Conservation (phyloP, 2,797 vertebrate genomes). For the Melanotaenia pygmaea region DNA sequence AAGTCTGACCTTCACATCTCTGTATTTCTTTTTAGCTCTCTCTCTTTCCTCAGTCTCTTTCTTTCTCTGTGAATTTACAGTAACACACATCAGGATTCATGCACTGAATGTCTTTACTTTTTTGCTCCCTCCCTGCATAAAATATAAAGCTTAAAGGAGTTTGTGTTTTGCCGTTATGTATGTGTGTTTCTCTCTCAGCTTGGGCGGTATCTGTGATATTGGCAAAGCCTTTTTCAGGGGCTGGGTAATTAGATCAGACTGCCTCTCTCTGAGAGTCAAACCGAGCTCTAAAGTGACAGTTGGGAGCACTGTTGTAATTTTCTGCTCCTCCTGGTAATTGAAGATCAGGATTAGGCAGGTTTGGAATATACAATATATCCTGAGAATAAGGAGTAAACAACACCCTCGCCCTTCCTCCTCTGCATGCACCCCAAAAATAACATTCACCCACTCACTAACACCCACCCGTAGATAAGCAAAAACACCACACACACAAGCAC, state of each 20-base stretch:
- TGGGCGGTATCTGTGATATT: slow-evolving; percentile 64
- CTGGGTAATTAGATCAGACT: slow-evolving; percentile 80
- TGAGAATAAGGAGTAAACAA: slow-evolving; percentile 67
- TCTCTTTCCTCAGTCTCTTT: slow-evolving; percentile 19
- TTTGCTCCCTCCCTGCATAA: slow-evolving; percentile 37
- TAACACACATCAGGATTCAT: slow-evolving; percentile 39
- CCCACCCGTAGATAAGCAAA: slow-evolving; percentile 44
- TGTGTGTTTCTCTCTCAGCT: slow-evolving; percentile 31
- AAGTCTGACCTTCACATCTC: slow-evolving; percentile 78
- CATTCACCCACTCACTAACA: slow-evolving; percentile 49
- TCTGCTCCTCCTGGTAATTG: slow-evolving; percentile 77
- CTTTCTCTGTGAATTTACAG: slow-evolving; percentile 53
- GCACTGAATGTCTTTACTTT: slow-evolving; percentile 23
- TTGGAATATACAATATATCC: slow-evolving; percentile 60
- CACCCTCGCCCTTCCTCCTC: slow-evolving; percentile 60
- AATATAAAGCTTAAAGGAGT: slow-evolving; percentile 45
- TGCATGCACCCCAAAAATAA: slow-evolving; percentile 67
- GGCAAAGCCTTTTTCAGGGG: slow-evolving; percentile 69
- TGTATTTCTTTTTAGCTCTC: slow-evolving; percentile 49
- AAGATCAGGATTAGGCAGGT: slow-evolving; percentile 71
- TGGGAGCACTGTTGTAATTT: slow-evolving; percentile 75
- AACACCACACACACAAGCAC: slow-evolving; percentile 24
- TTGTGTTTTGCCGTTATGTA: slow-evolving; percentile 17
- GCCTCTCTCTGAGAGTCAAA: slow-evolving; percentile 70
- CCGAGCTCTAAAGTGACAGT: slow-evolving; percentile 75